A percentile compares a stretch with the other conserved stretches of the same genome.
Evolutionary conservation across 2,888 invertebrate genomes (phyloP).

Genomic region (Diploptera punctata): DNA sequence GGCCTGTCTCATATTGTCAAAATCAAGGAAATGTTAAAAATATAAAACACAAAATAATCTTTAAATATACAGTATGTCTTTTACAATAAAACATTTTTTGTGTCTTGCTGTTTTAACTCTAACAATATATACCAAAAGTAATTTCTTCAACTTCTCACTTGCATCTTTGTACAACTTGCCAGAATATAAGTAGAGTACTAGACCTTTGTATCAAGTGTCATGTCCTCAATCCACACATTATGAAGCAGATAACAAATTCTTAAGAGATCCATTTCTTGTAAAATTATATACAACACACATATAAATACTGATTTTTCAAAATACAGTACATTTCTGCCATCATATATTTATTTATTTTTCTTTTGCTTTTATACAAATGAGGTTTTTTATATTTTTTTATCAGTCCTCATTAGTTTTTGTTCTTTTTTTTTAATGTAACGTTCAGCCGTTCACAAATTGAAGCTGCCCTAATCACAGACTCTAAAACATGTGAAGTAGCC

Average conservation of each 20-base stretch:
- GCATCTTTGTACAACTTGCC: not conserved
- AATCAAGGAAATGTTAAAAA: no score
- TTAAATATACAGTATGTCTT: no score
- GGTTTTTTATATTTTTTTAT: no score
- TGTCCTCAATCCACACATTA: not conserved
- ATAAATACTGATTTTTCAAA: slow-evolving; percentile 32
- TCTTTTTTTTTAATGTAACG: not conserved
- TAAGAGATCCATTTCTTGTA: slow-evolving; percentile 29
- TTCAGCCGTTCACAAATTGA: not conserved
- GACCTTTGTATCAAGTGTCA: not conserved
- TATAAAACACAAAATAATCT: no score
- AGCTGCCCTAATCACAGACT: slow-evolving; percentile 28
- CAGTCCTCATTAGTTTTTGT: slow-evolving; percentile 1
- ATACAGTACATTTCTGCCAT: slow-evolving; percentile 23
- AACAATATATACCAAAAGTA: no score
- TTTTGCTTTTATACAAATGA: slow-evolving; percentile 11
- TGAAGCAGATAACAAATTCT: slow-evolving; percentile 28
- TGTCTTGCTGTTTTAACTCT: no score
- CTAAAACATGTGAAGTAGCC: not conserved
- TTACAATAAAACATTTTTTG: no score
- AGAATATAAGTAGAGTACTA: not conserved
- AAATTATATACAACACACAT: slow-evolving; percentile 31
- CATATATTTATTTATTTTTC: not conserved
- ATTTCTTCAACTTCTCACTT: no score
- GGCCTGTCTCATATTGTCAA: no score